Evolutionary conservation across 2,797 vertebrate genomes (phyloP).

Genomic region (Sebastes nivosus): DNA sequence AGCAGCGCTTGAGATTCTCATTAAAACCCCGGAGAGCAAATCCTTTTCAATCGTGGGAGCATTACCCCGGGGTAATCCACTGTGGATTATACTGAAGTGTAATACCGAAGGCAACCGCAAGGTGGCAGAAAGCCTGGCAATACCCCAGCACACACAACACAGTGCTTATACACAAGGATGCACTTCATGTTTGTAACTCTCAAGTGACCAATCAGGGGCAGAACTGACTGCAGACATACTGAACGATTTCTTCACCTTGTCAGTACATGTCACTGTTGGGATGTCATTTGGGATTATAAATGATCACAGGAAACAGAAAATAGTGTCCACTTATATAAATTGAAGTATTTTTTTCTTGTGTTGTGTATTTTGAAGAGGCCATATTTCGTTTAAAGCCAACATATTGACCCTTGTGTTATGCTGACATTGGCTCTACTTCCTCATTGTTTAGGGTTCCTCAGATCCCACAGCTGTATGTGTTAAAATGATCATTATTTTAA

Average conservation of each 20-base stretch:
- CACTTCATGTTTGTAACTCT: background rate
- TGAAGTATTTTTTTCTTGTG: too few species aligned
- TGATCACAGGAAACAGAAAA: background rate
- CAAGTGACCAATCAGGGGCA: slow-evolving; percentile 4
- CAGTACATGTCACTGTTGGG: background rate
- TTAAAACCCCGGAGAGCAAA: slow-evolving; percentile 72
- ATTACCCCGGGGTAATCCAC: slow-evolving; percentile 69
- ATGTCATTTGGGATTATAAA: background rate
- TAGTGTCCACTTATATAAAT: background rate
- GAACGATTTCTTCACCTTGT: background rate
- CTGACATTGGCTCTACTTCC: background rate
- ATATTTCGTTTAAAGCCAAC: too few species aligned
- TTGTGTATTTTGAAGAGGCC: background rate
- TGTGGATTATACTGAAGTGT: slow-evolving; percentile 56
- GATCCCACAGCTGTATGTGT: background rate
- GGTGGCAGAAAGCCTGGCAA: slow-evolving; percentile 46
- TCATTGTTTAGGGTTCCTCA: background rate
- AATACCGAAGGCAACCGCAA: slow-evolving; percentile 33
- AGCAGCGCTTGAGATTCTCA: slow-evolving; percentile 70
- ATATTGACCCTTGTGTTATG: background rate
- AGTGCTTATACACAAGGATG: background rate
- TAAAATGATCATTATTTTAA: background rate
- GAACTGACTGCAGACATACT: background rate
- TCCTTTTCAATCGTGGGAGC: slow-evolving; percentile 71
- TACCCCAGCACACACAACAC: background rate